Evolutionary conservation across 2,797 vertebrate genomes (phyloP).

Genomic region (Peromyscus nudipes): DNA sequence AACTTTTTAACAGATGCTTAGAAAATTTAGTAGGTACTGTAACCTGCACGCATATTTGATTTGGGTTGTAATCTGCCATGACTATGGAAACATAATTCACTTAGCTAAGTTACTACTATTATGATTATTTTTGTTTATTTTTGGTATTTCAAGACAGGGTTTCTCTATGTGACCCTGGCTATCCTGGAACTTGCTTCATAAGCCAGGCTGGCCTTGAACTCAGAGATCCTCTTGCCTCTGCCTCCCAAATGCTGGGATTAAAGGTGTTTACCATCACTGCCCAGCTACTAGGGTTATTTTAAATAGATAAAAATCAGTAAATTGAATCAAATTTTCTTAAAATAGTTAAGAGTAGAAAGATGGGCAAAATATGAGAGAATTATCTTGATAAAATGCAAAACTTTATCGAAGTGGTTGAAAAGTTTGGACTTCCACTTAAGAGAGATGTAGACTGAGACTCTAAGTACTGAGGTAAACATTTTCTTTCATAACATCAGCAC

Average conservation of each 20-base stretch:
- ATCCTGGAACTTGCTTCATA: not conserved
- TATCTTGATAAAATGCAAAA: constrained; percentile 34
- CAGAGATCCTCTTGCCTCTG: not conserved
- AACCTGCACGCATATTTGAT: not conserved
- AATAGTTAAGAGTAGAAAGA: not conserved
- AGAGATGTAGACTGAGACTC: not conserved
- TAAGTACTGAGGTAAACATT: not conserved
- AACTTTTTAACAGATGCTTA: not conserved
- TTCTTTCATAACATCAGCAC: not conserved
- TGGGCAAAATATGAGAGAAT: constrained; percentile 41
- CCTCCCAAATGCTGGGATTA: not conserved
- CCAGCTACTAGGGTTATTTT: constrained; percentile 14
- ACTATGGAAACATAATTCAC: not conserved
- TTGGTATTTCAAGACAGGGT: not conserved
- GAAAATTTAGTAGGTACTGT: not conserved
- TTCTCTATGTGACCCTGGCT: not conserved
- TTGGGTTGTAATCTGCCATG: not conserved
- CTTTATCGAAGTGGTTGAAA: constrained; percentile 51
- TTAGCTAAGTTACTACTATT: constrained; percentile 15
- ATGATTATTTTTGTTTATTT: constrained; percentile 8
- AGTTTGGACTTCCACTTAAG: not conserved
- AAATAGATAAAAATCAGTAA: constrained; percentile 38
- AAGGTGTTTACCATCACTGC: not conserved
- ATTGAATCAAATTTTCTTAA: not conserved
- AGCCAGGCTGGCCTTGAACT: not conserved